Conservation (phyloP, 2,113 vertebrate species). For the Muntiacus muntjak region DNA sequence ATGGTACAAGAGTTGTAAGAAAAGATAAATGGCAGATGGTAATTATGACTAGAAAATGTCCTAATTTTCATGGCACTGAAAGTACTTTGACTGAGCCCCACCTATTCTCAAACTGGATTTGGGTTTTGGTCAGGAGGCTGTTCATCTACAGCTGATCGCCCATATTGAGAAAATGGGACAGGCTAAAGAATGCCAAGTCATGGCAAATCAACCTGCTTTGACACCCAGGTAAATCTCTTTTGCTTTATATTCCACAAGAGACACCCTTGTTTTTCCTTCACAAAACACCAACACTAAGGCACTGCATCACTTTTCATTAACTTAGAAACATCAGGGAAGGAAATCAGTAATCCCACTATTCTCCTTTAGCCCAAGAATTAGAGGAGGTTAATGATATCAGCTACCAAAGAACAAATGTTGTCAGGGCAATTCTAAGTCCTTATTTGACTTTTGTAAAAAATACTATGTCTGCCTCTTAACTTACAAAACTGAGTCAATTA, state of each 20-base stretch:
- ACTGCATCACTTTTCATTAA: background rate
- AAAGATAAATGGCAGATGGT: background rate
- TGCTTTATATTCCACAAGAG: background rate
- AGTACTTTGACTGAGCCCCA: background rate
- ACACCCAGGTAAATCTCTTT: background rate
- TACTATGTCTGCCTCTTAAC: background rate
- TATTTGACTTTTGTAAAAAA: background rate
- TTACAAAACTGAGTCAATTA: background rate
- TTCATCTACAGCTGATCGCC: background rate
- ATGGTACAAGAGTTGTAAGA: background rate
- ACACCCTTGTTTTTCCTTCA: conserved; percentile 6
- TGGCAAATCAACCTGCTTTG: background rate
- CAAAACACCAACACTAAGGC: background rate
- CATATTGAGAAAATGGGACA: conserved; percentile 11
- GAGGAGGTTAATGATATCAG: conserved; percentile 23
- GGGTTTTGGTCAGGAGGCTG: background rate
- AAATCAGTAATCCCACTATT: conserved; percentile 25
- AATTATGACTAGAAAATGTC: background rate
- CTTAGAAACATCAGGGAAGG: conserved; percentile 9
- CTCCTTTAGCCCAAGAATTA: background rate
- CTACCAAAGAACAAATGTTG: conserved; percentile 43
- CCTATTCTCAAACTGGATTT: background rate
- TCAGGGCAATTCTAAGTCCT: conserved; percentile 3
- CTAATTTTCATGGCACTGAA: background rate
- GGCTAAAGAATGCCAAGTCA: background rate